A percentile compares a stretch with the other conserved stretches of the same genome.
These are phyloP conservation scores for Lethocerus indicus DNA, from an alignment of 1,140 invertebrate genomes.

Conservation along the genomic window DNA sequence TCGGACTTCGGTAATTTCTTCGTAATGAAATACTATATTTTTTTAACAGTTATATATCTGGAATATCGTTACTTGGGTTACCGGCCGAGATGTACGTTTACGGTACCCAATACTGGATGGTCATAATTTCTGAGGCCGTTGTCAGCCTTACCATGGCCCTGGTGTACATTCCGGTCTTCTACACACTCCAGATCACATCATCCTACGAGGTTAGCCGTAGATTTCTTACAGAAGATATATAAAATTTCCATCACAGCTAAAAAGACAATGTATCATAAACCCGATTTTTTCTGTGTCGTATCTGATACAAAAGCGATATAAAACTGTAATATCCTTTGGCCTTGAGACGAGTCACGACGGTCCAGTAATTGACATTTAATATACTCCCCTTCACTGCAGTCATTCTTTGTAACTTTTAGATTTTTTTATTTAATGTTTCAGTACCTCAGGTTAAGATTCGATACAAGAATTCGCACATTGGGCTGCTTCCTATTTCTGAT, in stretches of 20 bases:
- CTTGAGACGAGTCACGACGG: no score
- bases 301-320: no score
- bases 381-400: neutral
- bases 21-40: no score
- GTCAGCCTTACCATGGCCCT: constrained; percentile 52
- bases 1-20: no score
- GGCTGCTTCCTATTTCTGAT: constrained; percentile 46
- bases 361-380: neutral
- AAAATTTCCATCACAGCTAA: no score
- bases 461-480: constrained; percentile 38
- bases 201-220: constrained; percentile 50
- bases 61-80: constrained; percentile 74
- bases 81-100: constrained; percentile 84
- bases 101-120: constrained; percentile 59
- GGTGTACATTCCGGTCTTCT: constrained; percentile 76
- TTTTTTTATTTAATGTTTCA: constrained; percentile 26
- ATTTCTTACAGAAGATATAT: no score
- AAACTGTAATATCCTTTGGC: no score
- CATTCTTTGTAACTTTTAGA: neutral
- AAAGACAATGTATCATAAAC: no score
- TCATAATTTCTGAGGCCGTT: constrained; percentile 45
- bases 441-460: constrained; percentile 57
- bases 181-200: constrained; percentile 61
- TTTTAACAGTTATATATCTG: constrained; percentile 63
- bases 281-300: no score